Base-by-base conservation (phyloP, 2,888 invertebrate species). In the Tenodera sinensis region DNA sequence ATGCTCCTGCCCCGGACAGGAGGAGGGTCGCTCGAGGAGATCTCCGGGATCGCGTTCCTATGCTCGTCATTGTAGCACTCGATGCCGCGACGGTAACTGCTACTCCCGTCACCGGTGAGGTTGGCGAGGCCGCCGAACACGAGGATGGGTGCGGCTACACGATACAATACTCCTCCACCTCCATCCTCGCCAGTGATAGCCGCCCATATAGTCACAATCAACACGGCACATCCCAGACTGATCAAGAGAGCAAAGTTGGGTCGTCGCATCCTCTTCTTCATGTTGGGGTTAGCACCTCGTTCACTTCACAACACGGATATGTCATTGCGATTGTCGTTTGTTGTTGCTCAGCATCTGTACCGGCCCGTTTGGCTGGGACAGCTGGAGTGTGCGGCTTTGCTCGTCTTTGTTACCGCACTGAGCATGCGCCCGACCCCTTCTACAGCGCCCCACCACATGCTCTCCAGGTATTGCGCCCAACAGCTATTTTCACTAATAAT, bases 1-100 rank as follows among this genome's bases (percentile, higher is more conserved):
- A 96, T 96, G 20, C 90, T 90, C 81, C 71, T 87, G 28, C 88
- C 89, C 15, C 25, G 83, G 15, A 28, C 42, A 1, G 85, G 89
- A 28, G 84, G 84, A n/a, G 85, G n/a, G 25, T n/a, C 47, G 47
- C 81, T 85, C 27, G 83, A 54, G 9, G 82, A 30, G 71, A 89
- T 88, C 28, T 89, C 90, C 8, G 84, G 86, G 12, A 84, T n/a
- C 14, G 71, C 86, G 28, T 83, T 84, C 25, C 84, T 83, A 14
- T 27, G 28, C 27, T 87, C 84, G 28, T 88, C 90, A 34, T 84
- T 85, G 88, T 90, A 90, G 82, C 90, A 89, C 4, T 84, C 86
- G 88, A 90, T 90, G 83, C 88, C 88, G 71, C 71, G 81, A 12
- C n/a, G 28, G 25, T 15, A 25, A 9, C 30, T 28, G 42, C 28